Percentiles rank a stretch among this genome's conserved stretches.
These are phyloP conservation scores for Podarcis muralis DNA, from an alignment of 2,113 vertebrate genomes.

Conservation along the genomic window DNA sequence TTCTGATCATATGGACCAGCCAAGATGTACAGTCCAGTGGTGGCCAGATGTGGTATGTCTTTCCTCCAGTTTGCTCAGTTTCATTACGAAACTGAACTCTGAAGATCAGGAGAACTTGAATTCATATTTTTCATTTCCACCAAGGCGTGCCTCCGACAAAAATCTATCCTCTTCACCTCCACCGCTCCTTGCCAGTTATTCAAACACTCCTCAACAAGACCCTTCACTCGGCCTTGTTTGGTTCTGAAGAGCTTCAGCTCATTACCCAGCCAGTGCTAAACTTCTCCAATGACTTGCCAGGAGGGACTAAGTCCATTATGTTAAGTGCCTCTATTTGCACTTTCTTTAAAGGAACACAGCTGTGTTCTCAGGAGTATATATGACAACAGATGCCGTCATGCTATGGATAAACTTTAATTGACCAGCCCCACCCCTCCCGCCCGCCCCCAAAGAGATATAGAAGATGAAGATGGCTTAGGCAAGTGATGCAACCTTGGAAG, in stretches of 20 bases:
- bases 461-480: constrained; percentile 39
- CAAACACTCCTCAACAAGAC: background rate
- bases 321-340: constrained; percentile 36
- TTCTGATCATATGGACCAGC: background rate
- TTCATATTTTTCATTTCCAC: background rate
- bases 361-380: constrained; percentile 41
- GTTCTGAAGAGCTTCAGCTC: background rate
- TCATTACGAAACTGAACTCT: background rate
- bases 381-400: constrained; percentile 37
- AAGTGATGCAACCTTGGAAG: background rate
- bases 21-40: background rate
- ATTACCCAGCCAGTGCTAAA: background rate
- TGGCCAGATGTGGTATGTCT: background rate
- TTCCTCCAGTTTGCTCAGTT: background rate
- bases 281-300: background rate
- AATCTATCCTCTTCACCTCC: background rate
- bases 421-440: constrained; percentile 30
- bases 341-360: constrained; percentile 41
- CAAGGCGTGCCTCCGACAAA: background rate
- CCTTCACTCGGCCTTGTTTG: background rate
- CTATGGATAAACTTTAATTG: constrained; percentile 54
- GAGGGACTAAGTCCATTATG: background rate
- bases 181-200: background rate
- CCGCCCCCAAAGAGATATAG: constrained; percentile 38
- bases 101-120: background rate